Percentiles rank a stretch among this genome's conserved stretches.
These are phyloP conservation scores for Andrena marginata DNA, from an alignment of 2,888 invertebrate species.

Conservation along the genomic window DNA sequence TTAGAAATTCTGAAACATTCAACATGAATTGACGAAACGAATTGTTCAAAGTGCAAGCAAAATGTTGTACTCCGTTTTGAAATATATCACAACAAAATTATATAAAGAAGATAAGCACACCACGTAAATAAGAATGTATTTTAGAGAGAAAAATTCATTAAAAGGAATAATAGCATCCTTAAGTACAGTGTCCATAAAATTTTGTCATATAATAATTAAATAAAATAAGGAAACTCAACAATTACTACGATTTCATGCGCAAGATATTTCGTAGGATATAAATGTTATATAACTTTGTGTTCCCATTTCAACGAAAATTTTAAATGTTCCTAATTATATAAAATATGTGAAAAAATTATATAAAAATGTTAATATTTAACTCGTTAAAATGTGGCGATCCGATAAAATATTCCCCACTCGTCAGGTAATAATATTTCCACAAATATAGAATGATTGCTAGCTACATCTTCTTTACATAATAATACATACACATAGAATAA, in stretches of 20 bases:
- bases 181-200: slow-evolving; percentile 53
- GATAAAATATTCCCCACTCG: slow-evolving; percentile 17
- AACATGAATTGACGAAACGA: slow-evolving; percentile 34
- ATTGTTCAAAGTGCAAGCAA: slow-evolving; percentile 32
- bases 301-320: slow-evolving; percentile 9
- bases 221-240: slow-evolving; percentile 20
- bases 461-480: slow-evolving; percentile 60
- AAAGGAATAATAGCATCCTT: slow-evolving; percentile 15
- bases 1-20: slow-evolving; percentile 40
- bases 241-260: background rate
- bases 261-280: slow-evolving; percentile 2
- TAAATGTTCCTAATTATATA: background rate
- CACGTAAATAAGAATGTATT: slow-evolving; percentile 22
- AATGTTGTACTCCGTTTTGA: slow-evolving; percentile 32
- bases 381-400: slow-evolving; percentile 4
- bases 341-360: slow-evolving; percentile 18
- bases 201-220: slow-evolving; percentile 14
- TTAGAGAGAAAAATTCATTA: slow-evolving; percentile 5
- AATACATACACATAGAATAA: slow-evolving; percentile 61
- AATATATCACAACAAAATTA: slow-evolving; percentile 57
- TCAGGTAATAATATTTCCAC: slow-evolving; percentile 21
- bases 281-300: slow-evolving; percentile 1
- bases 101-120: slow-evolving; percentile 39
- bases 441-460: slow-evolving; percentile 33
- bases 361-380: slow-evolving; percentile 13